Conservation (phyloP, 2,113 vertebrate species). For the Bothrops jararaca region DNA sequence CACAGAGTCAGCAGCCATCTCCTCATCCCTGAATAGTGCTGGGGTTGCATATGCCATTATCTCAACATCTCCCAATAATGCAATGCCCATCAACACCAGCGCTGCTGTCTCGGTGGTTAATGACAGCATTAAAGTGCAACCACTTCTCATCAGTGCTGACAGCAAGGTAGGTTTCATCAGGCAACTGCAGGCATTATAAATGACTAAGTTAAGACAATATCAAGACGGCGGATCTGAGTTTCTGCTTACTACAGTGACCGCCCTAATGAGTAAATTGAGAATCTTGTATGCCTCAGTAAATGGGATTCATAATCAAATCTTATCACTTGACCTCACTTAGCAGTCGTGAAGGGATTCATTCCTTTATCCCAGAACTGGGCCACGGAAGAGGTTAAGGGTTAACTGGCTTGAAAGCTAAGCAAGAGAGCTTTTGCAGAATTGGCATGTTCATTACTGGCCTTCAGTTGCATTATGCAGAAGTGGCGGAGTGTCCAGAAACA, state of each 20-base stretch:
- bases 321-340: not conserved
- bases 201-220: not conserved
- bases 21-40: conserved; percentile 69
- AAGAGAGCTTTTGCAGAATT: not conserved
- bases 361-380: not conserved
- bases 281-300: not conserved
- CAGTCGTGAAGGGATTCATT: not conserved
- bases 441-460: not conserved
- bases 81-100: conserved; percentile 61
- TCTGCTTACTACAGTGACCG: not conserved
- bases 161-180: conserved; percentile 74
- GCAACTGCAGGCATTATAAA: accelerated
- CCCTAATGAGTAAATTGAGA: not conserved
- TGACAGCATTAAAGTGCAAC: conserved; percentile 86
- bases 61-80: conserved; percentile 80
- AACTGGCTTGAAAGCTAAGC: not conserved
- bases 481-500: not conserved
- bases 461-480: not conserved
- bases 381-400: not conserved
- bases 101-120: conserved; percentile 73
- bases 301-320: not conserved
- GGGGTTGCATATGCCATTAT: conserved; percentile 96
- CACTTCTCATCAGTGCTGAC: conserved; percentile 83
- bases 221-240: not conserved
- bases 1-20: conserved; percentile 48